A percentile compares a stretch with the other conserved stretches of the same genome.
These are phyloP conservation scores for Bradynema listronoti DNA, from an alignment of 1,140 invertebrate species.

Conservation along the genomic window DNA sequence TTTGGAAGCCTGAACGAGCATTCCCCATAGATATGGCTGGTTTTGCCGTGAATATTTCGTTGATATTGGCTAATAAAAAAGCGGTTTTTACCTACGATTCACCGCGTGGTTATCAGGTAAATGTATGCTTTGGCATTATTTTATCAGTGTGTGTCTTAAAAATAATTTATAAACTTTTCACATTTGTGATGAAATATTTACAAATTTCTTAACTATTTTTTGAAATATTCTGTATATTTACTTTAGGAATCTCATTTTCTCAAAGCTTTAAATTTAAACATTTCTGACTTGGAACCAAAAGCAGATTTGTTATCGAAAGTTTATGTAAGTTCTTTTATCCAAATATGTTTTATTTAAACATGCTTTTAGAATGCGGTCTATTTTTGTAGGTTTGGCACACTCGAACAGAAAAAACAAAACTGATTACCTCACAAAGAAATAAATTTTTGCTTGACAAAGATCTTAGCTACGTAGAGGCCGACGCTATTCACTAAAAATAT, in stretches of 20 bases:
- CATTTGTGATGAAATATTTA: too few relatives aligned
- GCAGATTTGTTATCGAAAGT: constrained; percentile 53
- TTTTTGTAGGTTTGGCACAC: constrained; percentile 46
- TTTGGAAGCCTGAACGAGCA: constrained; percentile 49
- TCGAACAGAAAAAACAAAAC: constrained; percentile 23
- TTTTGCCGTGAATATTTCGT: constrained; percentile 52
- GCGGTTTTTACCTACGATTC: constrained; percentile 46
- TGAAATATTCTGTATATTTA: constrained; percentile 6
- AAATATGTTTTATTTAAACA: neutral
- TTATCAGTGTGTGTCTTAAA: too few relatives aligned
- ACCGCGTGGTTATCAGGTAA: constrained; percentile 52
- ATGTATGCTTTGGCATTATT: neutral
- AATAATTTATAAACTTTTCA: too few relatives aligned
- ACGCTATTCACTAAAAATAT: too few relatives aligned
- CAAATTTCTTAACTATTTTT: constrained; percentile 7
- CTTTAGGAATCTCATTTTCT: constrained; percentile 53
- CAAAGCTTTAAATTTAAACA: constrained; percentile 23
- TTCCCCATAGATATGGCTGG: constrained; percentile 58
- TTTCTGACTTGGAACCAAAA: constrained; percentile 47
- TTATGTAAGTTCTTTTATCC: constrained; percentile 35
- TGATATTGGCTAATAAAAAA: constrained; percentile 39
- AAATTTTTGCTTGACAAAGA: constrained; percentile 28
- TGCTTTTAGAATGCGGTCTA: neutral
- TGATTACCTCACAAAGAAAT: constrained; percentile 14
- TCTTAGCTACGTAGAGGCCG: too few relatives aligned